Base-by-base conservation (phyloP, 2,797 vertebrate species). In the Phoxinus dragarum region DNA sequence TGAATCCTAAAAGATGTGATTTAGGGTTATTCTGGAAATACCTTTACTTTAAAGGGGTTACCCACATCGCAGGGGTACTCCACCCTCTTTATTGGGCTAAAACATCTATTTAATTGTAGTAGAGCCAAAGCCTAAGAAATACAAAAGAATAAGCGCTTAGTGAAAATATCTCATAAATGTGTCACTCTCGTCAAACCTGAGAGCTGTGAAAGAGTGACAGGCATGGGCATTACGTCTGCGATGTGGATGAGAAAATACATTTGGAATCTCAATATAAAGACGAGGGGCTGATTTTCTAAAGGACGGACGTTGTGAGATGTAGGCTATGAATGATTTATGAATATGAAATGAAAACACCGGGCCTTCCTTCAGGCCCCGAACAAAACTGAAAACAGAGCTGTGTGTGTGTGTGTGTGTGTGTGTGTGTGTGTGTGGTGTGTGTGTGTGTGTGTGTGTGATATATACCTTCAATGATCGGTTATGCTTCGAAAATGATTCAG, bases 251-350 rank as follows among this genome's bases (percentile, higher is more conserved):
- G 71, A 83, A 84, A 88, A 86, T 84, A 85, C 82, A 78, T 86
- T 88, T 72, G 31, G 82, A 87, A 84, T 88, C 85, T 88, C 87
- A 88, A 88, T 89, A 89, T 87, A 42, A 86, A 80, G 76, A 81
- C 21, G 66, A 77, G 76, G 69, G 79, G 64, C 82, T 87, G 85
- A 86, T 87, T 87, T 85, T 86, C 85, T 85, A 66, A 88, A 85
- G 80, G 76, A 85, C 64, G 67, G 87, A 81, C 49, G 72, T 61
- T 77, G 83, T 64, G 82, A 85, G 79, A 87, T 83, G 80, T 78
- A n/a, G n/a, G n/a, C n/a, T n/a, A 88, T 89, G 85, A 89, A 89
- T 89, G 85, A 88, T 90, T 90, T 85, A 90, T 90, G 80, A 86
- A 88, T 88, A 75, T 90, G 73, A 90, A 90, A 90, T 90, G 80